phyloP scores from a whole-genome alignment of 2,888 invertebrate genomes.

The Himalopsyche kuldschensis region DNA sequence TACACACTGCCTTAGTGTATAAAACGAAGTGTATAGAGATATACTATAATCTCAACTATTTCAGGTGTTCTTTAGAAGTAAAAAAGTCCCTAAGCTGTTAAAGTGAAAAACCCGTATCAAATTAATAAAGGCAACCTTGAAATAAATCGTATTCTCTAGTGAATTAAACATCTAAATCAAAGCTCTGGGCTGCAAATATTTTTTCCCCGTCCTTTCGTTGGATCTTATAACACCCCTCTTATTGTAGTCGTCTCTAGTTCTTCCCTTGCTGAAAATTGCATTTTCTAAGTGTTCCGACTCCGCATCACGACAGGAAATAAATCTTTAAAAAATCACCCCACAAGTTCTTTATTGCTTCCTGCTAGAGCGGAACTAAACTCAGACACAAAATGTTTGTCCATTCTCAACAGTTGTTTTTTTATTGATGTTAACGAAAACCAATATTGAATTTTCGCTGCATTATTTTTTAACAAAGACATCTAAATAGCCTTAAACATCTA shows the following conservation, averaged over 20 bases:
- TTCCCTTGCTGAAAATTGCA: background rate
- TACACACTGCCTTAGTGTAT: too few relatives aligned
- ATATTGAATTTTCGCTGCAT: background rate
- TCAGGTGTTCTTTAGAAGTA: too few relatives aligned
- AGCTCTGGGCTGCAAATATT: background rate
- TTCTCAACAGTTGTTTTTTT: background rate
- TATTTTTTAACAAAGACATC: too few relatives aligned
- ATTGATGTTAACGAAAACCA: background rate
- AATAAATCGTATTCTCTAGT: background rate
- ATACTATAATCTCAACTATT: too few relatives aligned
- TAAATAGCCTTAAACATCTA: too few relatives aligned
- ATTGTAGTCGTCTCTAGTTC: background rate
- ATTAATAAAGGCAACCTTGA: background rate
- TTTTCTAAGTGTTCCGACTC: background rate
- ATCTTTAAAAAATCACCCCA: background rate
- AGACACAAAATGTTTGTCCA: background rate
- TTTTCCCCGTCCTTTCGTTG: background rate
- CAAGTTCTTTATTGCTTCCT: background rate
- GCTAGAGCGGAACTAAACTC: background rate
- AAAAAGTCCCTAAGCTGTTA: too few relatives aligned
- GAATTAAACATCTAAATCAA: background rate
- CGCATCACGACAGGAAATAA: background rate
- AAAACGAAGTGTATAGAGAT: too few relatives aligned
- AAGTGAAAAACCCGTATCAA: background rate
- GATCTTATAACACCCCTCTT: background rate